Percentiles rank a stretch among this genome's conserved stretches.
phyloP scores from a whole-genome alignment of 2,888 invertebrate species.

The Cephus pulcher region DNA sequence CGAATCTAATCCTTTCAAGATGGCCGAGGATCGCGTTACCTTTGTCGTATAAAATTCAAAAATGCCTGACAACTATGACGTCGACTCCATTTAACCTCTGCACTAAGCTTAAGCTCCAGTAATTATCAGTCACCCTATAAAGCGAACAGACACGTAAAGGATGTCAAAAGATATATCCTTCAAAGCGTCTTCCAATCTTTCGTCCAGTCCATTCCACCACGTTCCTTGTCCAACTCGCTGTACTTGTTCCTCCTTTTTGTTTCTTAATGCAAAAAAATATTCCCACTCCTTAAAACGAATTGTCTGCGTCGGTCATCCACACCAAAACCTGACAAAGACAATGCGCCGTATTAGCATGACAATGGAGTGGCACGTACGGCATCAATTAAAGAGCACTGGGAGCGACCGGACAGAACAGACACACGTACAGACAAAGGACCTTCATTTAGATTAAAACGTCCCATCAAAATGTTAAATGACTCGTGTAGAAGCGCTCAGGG shows the following conservation, averaged over 20 bases:
- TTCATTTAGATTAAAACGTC: neutral
- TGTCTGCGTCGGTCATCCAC: neutral
- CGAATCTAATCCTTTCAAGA: neutral
- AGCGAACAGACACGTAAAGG: neutral
- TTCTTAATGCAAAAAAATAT: neutral
- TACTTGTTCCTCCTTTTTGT: neutral
- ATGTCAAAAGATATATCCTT: neutral
- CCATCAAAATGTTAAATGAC: conserved; percentile 2
- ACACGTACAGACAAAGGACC: neutral
- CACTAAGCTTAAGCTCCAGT: neutral
- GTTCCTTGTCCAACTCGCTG: neutral
- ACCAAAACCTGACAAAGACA: conserved; percentile 3
- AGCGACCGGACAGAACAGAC: neutral
- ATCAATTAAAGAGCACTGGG: neutral
- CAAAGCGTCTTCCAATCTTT: neutral
- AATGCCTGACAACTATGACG: neutral
- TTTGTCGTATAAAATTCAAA: neutral
- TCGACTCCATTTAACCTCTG: neutral
- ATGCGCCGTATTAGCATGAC: conserved; percentile 2
- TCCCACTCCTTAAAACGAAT: neutral
- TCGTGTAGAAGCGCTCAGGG: neutral
- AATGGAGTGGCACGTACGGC: neutral
- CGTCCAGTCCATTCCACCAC: neutral
- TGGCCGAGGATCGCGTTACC: neutral
- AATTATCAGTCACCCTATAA: neutral